phyloP scores from a whole-genome alignment of 2,888 invertebrate genomes.

The Iselma pallidipennis region DNA sequence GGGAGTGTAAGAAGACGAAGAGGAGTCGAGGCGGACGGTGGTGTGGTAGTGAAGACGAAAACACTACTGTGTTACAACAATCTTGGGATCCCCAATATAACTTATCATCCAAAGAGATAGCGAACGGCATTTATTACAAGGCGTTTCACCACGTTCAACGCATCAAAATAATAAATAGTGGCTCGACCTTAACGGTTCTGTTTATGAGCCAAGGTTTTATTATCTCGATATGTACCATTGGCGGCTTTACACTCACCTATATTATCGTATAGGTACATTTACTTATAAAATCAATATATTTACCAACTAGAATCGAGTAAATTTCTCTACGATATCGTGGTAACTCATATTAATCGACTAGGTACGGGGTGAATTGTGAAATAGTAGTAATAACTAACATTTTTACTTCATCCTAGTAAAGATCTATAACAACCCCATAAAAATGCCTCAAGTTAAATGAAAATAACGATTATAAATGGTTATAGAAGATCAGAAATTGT shows the following conservation, averaged over 20 bases:
- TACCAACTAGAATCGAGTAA: neutral
- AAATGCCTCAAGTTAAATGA: neutral
- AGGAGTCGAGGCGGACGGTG: too few relatives aligned
- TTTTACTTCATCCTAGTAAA: too few relatives aligned
- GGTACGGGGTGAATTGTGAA: too few relatives aligned
- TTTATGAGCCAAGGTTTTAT: neutral
- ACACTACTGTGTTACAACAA: neutral
- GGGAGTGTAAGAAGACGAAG: neutral
- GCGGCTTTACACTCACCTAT: too few relatives aligned
- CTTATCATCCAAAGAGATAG: neutral
- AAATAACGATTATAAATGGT: neutral
- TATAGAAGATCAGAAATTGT: neutral
- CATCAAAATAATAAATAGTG: slow-evolving; percentile 1
- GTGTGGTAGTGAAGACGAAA: too few relatives aligned
- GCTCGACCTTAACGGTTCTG: neutral
- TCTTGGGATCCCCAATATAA: neutral
- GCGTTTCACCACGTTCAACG: neutral
- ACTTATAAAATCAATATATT: too few relatives aligned
- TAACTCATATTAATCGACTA: too few relatives aligned
- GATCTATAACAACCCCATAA: neutral
- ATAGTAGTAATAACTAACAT: neutral
- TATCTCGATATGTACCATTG: neutral
- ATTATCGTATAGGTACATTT: too few relatives aligned
- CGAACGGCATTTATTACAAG: neutral
- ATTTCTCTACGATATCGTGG: too few relatives aligned